phyloP scores from a whole-genome alignment of 1,140 invertebrate species.

The Eufriesea mexicana region DNA sequence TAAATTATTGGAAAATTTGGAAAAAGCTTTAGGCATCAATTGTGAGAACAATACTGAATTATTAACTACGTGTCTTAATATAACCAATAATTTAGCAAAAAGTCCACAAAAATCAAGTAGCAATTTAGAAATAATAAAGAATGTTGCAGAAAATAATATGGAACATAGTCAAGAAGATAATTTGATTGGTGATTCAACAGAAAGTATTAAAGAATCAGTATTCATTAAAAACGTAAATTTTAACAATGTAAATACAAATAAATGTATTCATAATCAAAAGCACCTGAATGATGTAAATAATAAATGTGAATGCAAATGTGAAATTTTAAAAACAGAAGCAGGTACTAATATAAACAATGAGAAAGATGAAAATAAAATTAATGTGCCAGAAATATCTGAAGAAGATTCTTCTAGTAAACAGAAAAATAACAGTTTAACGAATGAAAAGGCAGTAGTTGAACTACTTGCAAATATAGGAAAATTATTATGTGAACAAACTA shows the following conservation, averaged over 20 bases:
- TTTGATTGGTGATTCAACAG: neutral
- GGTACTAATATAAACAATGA: neutral
- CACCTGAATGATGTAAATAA: constrained; percentile 15
- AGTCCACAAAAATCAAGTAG: constrained; percentile 29
- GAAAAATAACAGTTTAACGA: constrained; percentile 20
- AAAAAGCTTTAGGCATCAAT: constrained; percentile 73
- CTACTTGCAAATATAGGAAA: constrained; percentile 68
- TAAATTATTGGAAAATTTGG: constrained; percentile 75
- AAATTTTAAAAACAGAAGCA: neutral
- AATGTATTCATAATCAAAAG: constrained; percentile 32
- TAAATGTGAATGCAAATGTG: constrained; percentile 1
- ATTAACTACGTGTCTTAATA: constrained; percentile 67
- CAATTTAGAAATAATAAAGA: constrained; percentile 39
- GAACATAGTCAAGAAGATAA: constrained; percentile 40
- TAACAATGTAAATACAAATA: constrained; percentile 5
- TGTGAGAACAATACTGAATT: constrained; percentile 73
- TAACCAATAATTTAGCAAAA: constrained; percentile 55
- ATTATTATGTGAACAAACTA: constrained; percentile 63
- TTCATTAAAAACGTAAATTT: constrained; percentile 3
- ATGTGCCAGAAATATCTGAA: neutral
- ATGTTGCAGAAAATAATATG: constrained; percentile 38
- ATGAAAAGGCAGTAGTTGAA: constrained; percentile 65
- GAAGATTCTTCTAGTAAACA: neutral
- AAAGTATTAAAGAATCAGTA: constrained; percentile 16
- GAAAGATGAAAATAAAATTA: neutral